Evolutionary conservation across 2,888 invertebrate genomes (phyloP), one percentile per base, ranked within the genome.

Genomic region (Scelioninae gen. 1): DNA sequence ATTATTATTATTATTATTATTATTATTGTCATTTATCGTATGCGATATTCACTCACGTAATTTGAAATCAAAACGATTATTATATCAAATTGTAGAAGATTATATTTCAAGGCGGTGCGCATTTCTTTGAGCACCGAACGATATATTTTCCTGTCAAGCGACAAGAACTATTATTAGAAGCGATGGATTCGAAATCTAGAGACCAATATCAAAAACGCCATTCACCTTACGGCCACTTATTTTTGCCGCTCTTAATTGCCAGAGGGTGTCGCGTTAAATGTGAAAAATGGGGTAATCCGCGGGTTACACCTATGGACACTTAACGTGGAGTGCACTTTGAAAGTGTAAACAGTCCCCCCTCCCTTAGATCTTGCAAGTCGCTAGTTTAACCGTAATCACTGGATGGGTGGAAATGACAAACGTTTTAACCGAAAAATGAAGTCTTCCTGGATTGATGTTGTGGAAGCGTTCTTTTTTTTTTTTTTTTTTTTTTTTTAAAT

Each of bases 281-380:
- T 58, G 63, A 82, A 82, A 75, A 69, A 80, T 80, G 75, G 56
- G 62, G 62, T 66, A 69, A 80, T 75, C 40, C 40, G 51, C 63
- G 65, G 81, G 75, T 75, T 75, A 81, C 81, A 81, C 69, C 75
- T 75, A 75, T 81, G 69, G 65, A 75, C 75, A 75, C 69, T 81
- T 69, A 69, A 81, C 58, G 13, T 32, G 58, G 31, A 81, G 69
- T 75, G 71, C 65, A 75, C 81, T 81, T 56, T 11, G 53, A 68
- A 47, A 74, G 69, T 63, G 69, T 62, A 81, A 75, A 81, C 75
- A 81, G 16, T 40, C 49, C 65, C 56, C 65, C 60, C 63, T 23
- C 23, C 23, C 23, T 23, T 23, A 4, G 51, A 69, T 69, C 51
- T 66, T 68, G 66, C 68, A 62, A 55, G 9, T 9, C 62, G 66